Evolutionary conservation across 1,140 invertebrate species (phyloP).

Genomic region (Euwallacea fornicatus): DNA sequence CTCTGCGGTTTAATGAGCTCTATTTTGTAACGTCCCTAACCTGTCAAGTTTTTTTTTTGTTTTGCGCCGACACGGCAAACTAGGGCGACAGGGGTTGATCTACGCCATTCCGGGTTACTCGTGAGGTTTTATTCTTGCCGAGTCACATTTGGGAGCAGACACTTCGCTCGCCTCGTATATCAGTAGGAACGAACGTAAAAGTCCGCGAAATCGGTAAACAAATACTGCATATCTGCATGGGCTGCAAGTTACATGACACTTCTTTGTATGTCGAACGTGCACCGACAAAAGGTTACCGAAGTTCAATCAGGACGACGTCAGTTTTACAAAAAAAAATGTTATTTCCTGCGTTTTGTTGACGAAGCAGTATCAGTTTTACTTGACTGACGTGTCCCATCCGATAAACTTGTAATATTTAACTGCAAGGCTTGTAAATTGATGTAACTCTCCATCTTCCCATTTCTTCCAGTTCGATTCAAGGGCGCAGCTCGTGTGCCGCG

Average conservation of each 20-base stretch:
- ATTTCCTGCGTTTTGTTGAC: constrained; percentile 3
- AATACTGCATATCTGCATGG: background rate
- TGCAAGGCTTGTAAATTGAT: background rate
- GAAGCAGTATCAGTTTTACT: background rate
- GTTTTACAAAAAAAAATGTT: constrained; percentile 1
- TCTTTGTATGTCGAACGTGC: constrained; percentile 2
- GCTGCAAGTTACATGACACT: constrained; percentile 5
- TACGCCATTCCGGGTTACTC: no score
- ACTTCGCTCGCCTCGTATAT: no score
- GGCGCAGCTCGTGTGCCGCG: no score
- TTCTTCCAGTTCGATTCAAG: no score
- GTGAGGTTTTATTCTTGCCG: no score
- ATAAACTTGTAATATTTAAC: background rate
- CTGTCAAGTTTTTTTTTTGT: no score
- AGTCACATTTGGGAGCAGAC: no score
- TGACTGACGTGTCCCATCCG: background rate
- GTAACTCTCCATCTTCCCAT: no score
- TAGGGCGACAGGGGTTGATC: no score
- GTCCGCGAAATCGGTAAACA: background rate
- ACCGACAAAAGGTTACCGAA: constrained; percentile 2
- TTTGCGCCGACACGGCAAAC: no score
- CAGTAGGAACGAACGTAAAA: background rate
- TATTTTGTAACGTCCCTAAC: no score
- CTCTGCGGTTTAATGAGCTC: no score
- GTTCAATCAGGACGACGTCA: background rate